Conservation (phyloP, 2,888 invertebrate species). For the Eucera pruinosa region DNA sequence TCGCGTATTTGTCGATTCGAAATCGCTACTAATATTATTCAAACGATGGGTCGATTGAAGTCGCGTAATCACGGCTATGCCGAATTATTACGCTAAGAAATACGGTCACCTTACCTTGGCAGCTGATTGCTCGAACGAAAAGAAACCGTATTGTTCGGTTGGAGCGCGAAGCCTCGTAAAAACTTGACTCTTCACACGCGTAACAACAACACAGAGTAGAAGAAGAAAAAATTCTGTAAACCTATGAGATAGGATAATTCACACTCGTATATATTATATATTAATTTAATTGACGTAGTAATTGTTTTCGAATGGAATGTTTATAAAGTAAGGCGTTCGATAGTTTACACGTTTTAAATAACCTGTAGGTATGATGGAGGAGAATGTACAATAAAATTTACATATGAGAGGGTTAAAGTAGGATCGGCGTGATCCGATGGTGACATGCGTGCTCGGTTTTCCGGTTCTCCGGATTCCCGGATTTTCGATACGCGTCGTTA, state of each 20-base stretch:
- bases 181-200: not conserved
- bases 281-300: slow-evolving; percentile 61
- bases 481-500: too few relatives aligned
- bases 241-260: slow-evolving; percentile 39
- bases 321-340: slow-evolving; percentile 43
- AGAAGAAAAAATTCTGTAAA: slow-evolving; percentile 27
- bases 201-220: slow-evolving; percentile 18
- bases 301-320: slow-evolving; percentile 60
- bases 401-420: slow-evolving; percentile 68
- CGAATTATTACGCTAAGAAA: too few relatives aligned
- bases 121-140: slow-evolving; percentile 8
- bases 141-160: slow-evolving; percentile 3
- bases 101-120: too few relatives aligned
- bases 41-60: too few relatives aligned
- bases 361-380: slow-evolving; percentile 26
- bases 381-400: slow-evolving; percentile 58
- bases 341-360: slow-evolving; percentile 44
- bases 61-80: too few relatives aligned
- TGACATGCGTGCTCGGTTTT: too few relatives aligned
- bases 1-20: too few relatives aligned
- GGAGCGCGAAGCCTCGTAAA: not conserved
- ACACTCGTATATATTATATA: slow-evolving; percentile 29
- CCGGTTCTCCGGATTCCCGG: too few relatives aligned
- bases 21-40: too few relatives aligned
- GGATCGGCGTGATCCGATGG: slow-evolving; percentile 32